Conservation (phyloP, 2,888 invertebrate genomes). For the Drosophila neonasuta region DNA sequence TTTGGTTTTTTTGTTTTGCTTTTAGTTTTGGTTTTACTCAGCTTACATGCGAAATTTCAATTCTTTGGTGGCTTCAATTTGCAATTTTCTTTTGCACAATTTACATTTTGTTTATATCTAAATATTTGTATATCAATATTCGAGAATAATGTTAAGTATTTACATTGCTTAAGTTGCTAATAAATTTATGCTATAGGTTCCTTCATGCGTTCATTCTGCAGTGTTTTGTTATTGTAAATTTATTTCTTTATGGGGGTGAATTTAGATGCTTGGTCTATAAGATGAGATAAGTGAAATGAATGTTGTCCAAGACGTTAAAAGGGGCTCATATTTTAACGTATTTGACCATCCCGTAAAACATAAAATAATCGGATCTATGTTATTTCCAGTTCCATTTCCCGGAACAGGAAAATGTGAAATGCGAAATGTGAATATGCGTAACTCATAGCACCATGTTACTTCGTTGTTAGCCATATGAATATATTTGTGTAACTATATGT, state of each 20-base stretch:
- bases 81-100: constrained; percentile 70
- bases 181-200: constrained; percentile 9
- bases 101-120: constrained; percentile 57
- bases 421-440: constrained; percentile 48
- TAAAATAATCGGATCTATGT: constrained; percentile 15
- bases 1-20: constrained; percentile 29
- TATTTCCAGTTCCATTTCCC: not conserved
- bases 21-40: constrained; percentile 38
- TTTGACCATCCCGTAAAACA: constrained; percentile 57
- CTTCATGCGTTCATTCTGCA: not conserved
- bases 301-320: constrained; percentile 76
- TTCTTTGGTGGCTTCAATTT: constrained; percentile 78
- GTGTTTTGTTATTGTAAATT: constrained; percentile 27
- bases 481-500: constrained; percentile 23
- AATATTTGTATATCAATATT: constrained; percentile 19
- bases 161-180: constrained; percentile 52
- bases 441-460: constrained; percentile 78
- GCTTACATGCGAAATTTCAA: constrained; percentile 78
- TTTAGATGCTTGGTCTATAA: constrained; percentile 38
- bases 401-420: constrained; percentile 7
- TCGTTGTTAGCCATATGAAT: constrained; percentile 69
- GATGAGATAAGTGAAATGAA: constrained; percentile 30
- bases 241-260: constrained; percentile 19
- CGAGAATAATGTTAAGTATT: constrained; percentile 38
- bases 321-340: constrained; percentile 81